Conservation (phyloP, 2,113 vertebrate species). For the Eurypyga helias region DNA sequence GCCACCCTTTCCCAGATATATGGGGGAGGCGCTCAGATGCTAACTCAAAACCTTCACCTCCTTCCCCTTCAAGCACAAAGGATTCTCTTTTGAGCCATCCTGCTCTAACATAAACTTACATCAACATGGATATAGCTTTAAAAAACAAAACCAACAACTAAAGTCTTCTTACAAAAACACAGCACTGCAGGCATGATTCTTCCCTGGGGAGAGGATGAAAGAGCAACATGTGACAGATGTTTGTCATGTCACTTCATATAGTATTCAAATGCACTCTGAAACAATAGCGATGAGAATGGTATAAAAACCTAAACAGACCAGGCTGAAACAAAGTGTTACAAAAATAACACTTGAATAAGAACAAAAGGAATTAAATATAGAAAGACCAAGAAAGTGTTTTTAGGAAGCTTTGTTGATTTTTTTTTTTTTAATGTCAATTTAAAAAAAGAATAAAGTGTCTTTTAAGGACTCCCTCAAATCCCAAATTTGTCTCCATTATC, state of each 20-base stretch:
- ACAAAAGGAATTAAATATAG: constrained; percentile 22
- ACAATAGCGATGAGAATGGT: not conserved
- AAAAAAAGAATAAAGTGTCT: not conserved
- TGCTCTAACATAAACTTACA: not conserved
- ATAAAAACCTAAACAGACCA: constrained; percentile 11
- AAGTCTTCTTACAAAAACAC: constrained; percentile 13
- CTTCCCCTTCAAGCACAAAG: not conserved
- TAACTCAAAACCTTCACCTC: not conserved
- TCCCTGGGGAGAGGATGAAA: constrained; percentile 43
- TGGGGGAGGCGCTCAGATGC: not conserved
- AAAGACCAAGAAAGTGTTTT: not conserved
- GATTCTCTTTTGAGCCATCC: not conserved
- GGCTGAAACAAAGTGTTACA: not conserved
- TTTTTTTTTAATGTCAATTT: not conserved
- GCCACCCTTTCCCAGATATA: not conserved
- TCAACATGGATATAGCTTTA: not conserved
- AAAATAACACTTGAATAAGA: constrained; percentile 24
- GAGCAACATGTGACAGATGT: constrained; percentile 56
- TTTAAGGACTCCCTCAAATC: constrained; percentile 1
- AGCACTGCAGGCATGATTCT: not conserved
- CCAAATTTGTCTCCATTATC: constrained; percentile 38
- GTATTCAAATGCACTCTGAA: constrained; percentile 1
- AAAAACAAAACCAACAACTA: not conserved
- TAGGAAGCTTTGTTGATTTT: not conserved
- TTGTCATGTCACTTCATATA: constrained; percentile 28